phyloP scores from a whole-genome alignment of 2,797 vertebrate species.

The Periparus ater region DNA sequence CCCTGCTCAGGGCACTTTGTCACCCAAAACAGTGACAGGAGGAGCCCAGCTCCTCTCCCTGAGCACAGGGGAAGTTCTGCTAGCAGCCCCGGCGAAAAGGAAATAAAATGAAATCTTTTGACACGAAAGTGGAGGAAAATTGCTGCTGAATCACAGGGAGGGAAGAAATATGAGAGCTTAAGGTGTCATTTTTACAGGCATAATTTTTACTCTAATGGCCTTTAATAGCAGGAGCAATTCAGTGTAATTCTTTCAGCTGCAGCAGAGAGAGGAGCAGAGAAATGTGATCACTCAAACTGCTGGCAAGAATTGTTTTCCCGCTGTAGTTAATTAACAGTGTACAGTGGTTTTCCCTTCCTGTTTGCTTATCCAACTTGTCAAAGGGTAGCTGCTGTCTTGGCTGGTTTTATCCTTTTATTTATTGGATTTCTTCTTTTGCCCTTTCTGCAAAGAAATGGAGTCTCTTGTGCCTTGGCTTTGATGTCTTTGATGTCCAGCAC shows the following conservation, averaged over 20 bases:
- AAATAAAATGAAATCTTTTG: not conserved
- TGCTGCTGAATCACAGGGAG: constrained; percentile 43
- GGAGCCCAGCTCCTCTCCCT: not conserved
- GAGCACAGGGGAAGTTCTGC: not conserved
- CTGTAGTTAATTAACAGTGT: constrained; percentile 36
- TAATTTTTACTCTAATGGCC: constrained; percentile 61
- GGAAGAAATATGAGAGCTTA: constrained; percentile 31
- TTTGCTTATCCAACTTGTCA: constrained; percentile 15
- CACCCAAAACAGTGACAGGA: not conserved
- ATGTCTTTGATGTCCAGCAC: not conserved
- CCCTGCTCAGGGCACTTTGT: not conserved
- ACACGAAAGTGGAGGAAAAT: constrained; percentile 38
- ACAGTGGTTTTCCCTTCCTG: not conserved
- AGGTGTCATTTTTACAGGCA: constrained; percentile 49
- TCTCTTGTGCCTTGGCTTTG: not conserved
- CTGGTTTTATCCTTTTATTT: not conserved
- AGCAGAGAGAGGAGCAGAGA: constrained; percentile 11
- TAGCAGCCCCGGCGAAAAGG: not conserved
- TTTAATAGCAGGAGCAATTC: constrained; percentile 44
- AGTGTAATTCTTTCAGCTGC: constrained; percentile 44
- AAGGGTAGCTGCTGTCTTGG: not conserved
- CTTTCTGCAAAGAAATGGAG: not conserved
- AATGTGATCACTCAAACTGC: constrained; percentile 3
- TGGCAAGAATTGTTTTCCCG: constrained; percentile 25
- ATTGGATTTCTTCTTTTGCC: not conserved